Evolutionary conservation across 2,797 vertebrate genomes (phyloP), one percentile per base, ranked within the genome.

Genomic region (Xenops minutus): DNA sequence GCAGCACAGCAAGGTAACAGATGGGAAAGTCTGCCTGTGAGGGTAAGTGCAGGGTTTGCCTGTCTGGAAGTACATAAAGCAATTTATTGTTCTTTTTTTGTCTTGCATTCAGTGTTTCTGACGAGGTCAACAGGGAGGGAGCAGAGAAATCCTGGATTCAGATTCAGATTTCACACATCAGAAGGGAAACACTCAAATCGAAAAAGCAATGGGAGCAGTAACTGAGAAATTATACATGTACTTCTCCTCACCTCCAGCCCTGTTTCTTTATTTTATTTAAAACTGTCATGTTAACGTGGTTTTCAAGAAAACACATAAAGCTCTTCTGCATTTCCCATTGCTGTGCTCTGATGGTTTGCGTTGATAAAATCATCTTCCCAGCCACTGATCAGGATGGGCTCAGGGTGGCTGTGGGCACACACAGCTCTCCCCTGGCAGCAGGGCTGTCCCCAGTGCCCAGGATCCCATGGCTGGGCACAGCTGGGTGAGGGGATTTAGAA

Each of bases 1-100:
- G 84, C 69, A 82, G 88, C 83, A 6, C 41, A 18, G 90, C 1
- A 4, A 80, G 73, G 88, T n/a, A 75, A 67, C 85, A 94, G 89
- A 90, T 62, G 85, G 91, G 51, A n/a, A 76, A 85, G 34, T 3
- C 59, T 73, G 79, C 61, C 93, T 37, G 73, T 0, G 39, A 96
- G 72, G 94, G 58, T 48, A 77, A 72, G 36, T 4, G 71, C 51
- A 49, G 88, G 58, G 82, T 30, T 86, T 77, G 85, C 89, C 89
- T 62, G 66, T 66, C 89, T 86, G 64, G 12, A 89, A 59, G 58
- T 55, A 77, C 68, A 80, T 3, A 69, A 88, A 95, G 85, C 76
- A 52, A 89, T 91, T 95, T 91, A 87, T 87, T 93, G 77, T 92
- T 56, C 79, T 77, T 75, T 89, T 87, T 82, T 19, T 12, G 79